Evolutionary conservation across 2,888 invertebrate genomes (phyloP).

Genomic region (Disparrhopalites patrizii): DNA sequence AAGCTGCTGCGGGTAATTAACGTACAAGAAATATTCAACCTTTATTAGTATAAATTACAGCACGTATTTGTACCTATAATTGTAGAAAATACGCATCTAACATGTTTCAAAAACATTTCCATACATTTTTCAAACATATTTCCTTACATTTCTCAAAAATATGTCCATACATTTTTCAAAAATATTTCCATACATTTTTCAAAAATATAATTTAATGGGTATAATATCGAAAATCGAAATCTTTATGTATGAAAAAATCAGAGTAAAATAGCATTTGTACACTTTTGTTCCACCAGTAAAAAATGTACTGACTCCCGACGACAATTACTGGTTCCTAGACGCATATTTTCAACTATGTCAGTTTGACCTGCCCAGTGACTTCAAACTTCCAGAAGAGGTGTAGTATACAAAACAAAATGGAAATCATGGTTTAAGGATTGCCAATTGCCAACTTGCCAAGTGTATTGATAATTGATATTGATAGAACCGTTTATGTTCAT

Average conservation of each 20-base stretch:
- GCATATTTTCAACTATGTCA: conserved; percentile 38
- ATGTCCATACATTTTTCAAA: no score
- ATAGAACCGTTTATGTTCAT: no score
- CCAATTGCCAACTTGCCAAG: no score
- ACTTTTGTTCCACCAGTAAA: neutral
- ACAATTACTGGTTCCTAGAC: conserved; percentile 44
- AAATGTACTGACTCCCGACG: neutral
- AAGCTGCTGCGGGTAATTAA: neutral
- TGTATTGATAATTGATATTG: no score
- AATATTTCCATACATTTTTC: neutral
- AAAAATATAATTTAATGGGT: neutral
- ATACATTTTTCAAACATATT: neutral
- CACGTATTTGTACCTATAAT: no score
- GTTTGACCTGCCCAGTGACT: neutral
- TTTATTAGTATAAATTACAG: no score
- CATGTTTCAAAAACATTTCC: no score
- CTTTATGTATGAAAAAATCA: neutral
- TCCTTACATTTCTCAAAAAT: no score
- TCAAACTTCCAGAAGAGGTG: conserved; percentile 18
- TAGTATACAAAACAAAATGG: no score
- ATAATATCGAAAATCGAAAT: neutral
- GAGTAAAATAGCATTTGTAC: neutral
- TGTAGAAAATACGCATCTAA: no score
- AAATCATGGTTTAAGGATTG: no score
- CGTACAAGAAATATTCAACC: neutral